Evolutionary conservation across 2,888 invertebrate species (phyloP), one percentile per base, ranked within the genome.

Genomic region (Leucophenga maculata): DNA sequence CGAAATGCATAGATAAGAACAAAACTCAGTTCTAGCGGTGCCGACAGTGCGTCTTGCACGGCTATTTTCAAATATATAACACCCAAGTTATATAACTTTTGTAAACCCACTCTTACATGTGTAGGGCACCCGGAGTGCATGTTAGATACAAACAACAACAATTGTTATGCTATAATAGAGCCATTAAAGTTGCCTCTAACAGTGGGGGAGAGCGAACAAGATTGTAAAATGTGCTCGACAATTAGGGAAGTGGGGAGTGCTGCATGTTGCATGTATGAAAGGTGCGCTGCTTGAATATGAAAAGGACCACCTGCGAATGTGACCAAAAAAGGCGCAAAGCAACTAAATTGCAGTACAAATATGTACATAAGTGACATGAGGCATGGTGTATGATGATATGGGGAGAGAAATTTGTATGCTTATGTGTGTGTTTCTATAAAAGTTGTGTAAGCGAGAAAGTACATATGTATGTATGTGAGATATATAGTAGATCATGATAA

Each of bases 261-360:
- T 22, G 26, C 26, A 26, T 26, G 26, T n/a, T n/a, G n/a, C n/a
- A 26, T 3, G 26, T 26, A 50, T 9, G 2, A 65, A 50, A 50
- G 20, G 65, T 16, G 26, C 26, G 2, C 4, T 26, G 26, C 26
- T 26, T 22, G 59, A 67, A 68, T 31, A 11, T 32, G 69, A 66
- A 73, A 65, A 70, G 69, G 67, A 52, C 76, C 81, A 85, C 82
- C 84, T 85, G 79, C 82, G 77, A 85, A 84, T 78, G 82, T 76
- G 79, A 83, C 82, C 79, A 80, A 83, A 85, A 85, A 85, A 86
- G 85, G 83, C 82, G 86, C 85, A 79, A 86, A 80, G 79, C 77
- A 77, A 81, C 78, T 78, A 86, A 86, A 85, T 85, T 84, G 82
- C 81, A 85, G 78, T 78, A 79, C 83, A 86, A 85, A 86, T 85